A percentile compares a stretch with the other conserved stretches of the same genome.
phyloP scores from a whole-genome alignment of 2,113 vertebrate genomes.

The Gorsachius goisagi region DNA sequence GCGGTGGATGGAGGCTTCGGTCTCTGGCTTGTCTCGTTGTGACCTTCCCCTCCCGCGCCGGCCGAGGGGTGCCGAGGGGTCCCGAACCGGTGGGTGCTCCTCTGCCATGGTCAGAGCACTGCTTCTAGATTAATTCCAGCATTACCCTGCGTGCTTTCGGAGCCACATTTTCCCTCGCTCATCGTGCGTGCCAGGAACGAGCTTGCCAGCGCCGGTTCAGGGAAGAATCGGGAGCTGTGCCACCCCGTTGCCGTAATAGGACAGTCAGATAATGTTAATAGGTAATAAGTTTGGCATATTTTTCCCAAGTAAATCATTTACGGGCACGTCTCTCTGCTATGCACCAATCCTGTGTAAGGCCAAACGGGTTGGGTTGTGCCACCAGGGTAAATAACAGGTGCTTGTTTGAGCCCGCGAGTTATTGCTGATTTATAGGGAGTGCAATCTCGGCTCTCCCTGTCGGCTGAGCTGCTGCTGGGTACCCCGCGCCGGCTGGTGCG shows the following conservation, averaged over 20 bases:
- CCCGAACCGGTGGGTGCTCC: not conserved
- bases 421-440: constrained; percentile 11
- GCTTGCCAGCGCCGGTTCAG: not conserved
- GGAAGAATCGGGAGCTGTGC: not conserved
- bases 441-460: not conserved
- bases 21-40: not conserved
- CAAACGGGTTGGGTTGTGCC: not conserved
- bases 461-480: not conserved
- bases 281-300: not conserved
- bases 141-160: fast-evolving
- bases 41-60: not conserved
- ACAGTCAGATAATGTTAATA: not conserved
- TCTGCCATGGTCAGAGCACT: not conserved
- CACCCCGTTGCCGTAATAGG: not conserved
- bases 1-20: not conserved
- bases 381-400: constrained; percentile 31
- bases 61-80: not conserved
- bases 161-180: fast-evolving
- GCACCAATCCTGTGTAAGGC: not conserved
- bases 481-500: fast-evolving
- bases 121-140: not conserved
- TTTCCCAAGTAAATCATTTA: not conserved
- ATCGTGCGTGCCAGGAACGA: not conserved
- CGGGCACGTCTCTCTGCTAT: not conserved
- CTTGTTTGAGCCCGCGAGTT: constrained; percentile 6